Conservation (phyloP, 2,888 invertebrate species). For the Tipula helvola region DNA sequence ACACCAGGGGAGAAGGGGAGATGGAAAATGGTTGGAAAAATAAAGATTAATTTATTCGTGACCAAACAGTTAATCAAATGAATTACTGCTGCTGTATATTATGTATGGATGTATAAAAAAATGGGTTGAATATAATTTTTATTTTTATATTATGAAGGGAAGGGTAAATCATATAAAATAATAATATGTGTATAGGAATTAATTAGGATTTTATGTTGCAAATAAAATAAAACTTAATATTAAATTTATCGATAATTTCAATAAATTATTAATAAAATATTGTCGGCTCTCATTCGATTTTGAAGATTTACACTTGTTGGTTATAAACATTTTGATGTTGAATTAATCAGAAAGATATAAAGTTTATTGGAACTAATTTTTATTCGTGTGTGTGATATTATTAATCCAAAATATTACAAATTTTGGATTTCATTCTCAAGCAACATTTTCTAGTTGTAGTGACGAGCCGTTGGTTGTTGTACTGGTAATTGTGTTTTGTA, state of each 20-base stretch:
- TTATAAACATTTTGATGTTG: background rate
- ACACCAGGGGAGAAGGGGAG: background rate
- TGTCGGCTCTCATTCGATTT: background rate
- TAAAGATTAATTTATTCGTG: background rate
- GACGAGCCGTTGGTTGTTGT: too few relatives aligned
- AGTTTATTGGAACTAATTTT: background rate
- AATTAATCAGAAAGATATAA: background rate
- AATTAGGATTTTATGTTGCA: background rate
- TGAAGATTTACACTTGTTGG: background rate
- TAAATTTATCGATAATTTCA: background rate
- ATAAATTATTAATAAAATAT: background rate
- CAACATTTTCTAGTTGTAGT: too few relatives aligned
- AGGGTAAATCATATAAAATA: background rate
- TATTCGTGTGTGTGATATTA: too few relatives aligned
- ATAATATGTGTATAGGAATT: background rate
- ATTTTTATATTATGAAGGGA: background rate
- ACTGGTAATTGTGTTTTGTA: too few relatives aligned
- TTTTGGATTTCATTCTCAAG: too few relatives aligned
- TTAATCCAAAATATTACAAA: too few relatives aligned
- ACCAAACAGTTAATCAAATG: conserved; percentile 4
- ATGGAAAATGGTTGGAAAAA: background rate
- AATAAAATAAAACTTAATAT: background rate
- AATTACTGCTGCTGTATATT: background rate
- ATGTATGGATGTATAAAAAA: background rate
- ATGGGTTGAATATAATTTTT: background rate